Percentiles rank a stretch among this genome's conserved stretches.
phyloP scores from a whole-genome alignment of 1,140 invertebrate genomes.

The Bombus fervidus region DNA sequence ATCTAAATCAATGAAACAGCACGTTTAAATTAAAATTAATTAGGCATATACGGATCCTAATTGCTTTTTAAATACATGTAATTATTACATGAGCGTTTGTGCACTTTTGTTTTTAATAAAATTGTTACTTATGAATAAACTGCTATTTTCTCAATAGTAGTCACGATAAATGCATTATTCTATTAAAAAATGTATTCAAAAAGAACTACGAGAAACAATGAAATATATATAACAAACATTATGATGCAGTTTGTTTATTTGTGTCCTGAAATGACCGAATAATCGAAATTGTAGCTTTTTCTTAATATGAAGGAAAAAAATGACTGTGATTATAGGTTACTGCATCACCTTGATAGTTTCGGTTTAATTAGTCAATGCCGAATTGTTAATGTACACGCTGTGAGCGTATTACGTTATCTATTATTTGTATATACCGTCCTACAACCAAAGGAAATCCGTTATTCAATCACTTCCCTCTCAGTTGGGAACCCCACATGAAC shows the following conservation, averaged over 20 bases:
- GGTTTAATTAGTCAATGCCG: not conserved
- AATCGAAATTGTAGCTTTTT: not conserved
- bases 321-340: not conserved
- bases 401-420: not conserved
- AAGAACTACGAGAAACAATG: not conserved
- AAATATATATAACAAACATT: conserved; percentile 35
- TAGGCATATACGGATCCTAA: not conserved
- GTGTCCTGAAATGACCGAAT: not conserved
- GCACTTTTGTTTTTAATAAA: not conserved
- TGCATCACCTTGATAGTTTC: not conserved
- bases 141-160: conserved; percentile 2
- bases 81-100: not conserved
- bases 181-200: conserved; percentile 21
- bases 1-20: not conserved
- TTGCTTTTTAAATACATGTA: not conserved
- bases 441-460: conserved; percentile 52
- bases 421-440: conserved; percentile 35
- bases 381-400: not conserved
- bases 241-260: not conserved
- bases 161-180: conserved; percentile 29
- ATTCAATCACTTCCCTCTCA: conserved; percentile 54
- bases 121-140: not conserved
- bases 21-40: conserved; percentile 6
- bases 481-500: conserved; percentile 34
- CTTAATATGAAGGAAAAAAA: not conserved